These are phyloP conservation scores for Cordylochernes scorpioides DNA, from an alignment of 2,888 invertebrate species.

Conservation along the genomic window DNA sequence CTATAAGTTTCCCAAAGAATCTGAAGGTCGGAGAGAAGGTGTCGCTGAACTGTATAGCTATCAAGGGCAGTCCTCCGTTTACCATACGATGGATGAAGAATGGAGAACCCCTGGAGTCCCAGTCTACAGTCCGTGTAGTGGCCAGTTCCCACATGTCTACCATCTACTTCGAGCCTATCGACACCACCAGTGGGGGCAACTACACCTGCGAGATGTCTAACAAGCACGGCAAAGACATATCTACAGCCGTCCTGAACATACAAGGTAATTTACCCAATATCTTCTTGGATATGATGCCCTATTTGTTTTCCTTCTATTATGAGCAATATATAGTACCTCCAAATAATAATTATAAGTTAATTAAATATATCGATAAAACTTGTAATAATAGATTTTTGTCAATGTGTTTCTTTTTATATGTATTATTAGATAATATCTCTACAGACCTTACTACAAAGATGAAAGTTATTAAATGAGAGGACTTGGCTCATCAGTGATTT, in stretches of 20 bases:
- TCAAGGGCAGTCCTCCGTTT: constrained; percentile 6
- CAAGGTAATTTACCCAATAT: constrained; percentile 9
- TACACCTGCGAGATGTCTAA: constrained; percentile 10
- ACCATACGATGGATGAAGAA: constrained; percentile 7
- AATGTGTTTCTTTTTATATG: too few relatives aligned
- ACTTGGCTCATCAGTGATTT: too few relatives aligned
- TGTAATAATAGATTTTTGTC: too few relatives aligned
- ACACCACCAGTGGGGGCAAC: constrained; percentile 7
- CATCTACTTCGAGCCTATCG: constrained; percentile 5
- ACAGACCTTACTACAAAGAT: too few relatives aligned
- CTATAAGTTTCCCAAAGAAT: constrained; percentile 1
- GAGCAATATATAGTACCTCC: too few relatives aligned
- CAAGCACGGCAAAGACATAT: constrained; percentile 7
- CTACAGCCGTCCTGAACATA: constrained; percentile 3
- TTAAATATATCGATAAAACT: too few relatives aligned
- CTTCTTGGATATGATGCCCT: too few relatives aligned
- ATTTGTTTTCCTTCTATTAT: too few relatives aligned
- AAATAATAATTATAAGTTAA: too few relatives aligned
- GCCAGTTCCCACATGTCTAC: constrained; percentile 2
- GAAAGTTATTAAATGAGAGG: too few relatives aligned
- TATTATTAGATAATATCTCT: too few relatives aligned
- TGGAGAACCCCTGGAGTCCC: not conserved
- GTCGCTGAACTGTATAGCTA: constrained; percentile 4
- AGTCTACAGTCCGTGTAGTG: constrained; percentile 1
- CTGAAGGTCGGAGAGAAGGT: constrained; percentile 5